Evolutionary conservation across 2,797 vertebrate genomes (phyloP).

Genomic region (Jordanella pulchra): DNA sequence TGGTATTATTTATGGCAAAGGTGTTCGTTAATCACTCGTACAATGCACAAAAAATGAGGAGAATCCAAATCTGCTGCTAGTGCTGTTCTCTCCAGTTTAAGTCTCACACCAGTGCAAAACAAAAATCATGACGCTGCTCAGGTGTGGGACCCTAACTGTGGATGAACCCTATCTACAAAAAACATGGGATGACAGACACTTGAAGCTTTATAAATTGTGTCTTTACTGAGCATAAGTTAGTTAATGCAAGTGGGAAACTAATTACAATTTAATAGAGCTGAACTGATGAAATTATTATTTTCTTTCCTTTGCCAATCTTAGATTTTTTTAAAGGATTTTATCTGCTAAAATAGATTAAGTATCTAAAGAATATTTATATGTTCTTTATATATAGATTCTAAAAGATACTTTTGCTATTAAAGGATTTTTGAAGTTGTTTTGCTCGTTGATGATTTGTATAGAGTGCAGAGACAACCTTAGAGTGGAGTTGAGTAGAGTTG

Average conservation of each 20-base stretch:
- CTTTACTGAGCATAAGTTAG: background rate
- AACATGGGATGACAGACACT: background rate
- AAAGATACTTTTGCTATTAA: too few relatives aligned
- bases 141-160: slow-evolving; percentile 87
- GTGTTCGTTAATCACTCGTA: slow-evolving; percentile 25
- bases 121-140: slow-evolving; percentile 84
- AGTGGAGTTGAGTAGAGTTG: too few relatives aligned
- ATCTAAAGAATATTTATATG: too few relatives aligned
- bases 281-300: background rate
- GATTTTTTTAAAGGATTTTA: background rate
- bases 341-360: background rate
- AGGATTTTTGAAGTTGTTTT: too few relatives aligned
- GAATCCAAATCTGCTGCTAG: slow-evolving; percentile 33
- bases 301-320: too few relatives aligned
- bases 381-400: too few relatives aligned
- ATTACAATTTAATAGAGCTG: background rate
- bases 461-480: too few relatives aligned
- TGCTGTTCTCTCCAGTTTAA: slow-evolving; percentile 81
- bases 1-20: slow-evolving; percentile 21
- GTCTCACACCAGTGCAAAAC: slow-evolving; percentile 90
- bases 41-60: slow-evolving; percentile 30
- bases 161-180: slow-evolving; percentile 58
- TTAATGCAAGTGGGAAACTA: background rate
- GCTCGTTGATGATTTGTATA: too few relatives aligned
- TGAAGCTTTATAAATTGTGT: background rate